Base-by-base conservation (phyloP, 2,888 invertebrate species). In the Dryococelus australis region DNA sequence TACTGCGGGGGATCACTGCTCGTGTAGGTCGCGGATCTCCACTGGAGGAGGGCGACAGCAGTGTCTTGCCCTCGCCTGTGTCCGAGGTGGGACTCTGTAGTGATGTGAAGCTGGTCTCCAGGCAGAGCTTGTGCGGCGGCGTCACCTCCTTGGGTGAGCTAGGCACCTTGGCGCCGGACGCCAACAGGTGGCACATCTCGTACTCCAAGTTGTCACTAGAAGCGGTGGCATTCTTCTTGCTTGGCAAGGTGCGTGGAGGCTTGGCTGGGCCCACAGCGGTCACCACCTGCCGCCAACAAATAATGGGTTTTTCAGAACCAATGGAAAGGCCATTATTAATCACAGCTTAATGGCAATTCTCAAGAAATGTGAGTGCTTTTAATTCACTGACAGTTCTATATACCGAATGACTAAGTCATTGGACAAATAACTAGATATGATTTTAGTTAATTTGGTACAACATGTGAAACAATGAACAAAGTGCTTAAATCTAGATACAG, bases 261-360 rank as follows among this genome's bases (percentile, higher is more conserved):
- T 97, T 97, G 88, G 95, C 95, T 89, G 97, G 97, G 85, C 97
- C 97, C 92, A 96, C 94, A 90, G 96, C 95, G 89, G 95, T 95
- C 95, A 96, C 94, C 95, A 96, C 96, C 96, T 96, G 92, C 88
- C 51, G 20, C 35, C 35, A 35, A 35, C 35, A 35, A 35, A 35
- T 35, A 35, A 35, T 35, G 35, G 1, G 35, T 35, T 35, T 35
- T 35, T 35, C 35, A 35, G 92, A 92, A 81, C 35, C 35, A 35
- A 35, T 4, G 4, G 35, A 35, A 4, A 4, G 35, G 35, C 35
- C 35, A 35, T 35, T 35, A 35, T 35, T 35, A 35, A 35, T 35
- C 35, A 35, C 35, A 35, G 35, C 1, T 35, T 35, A 35, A 35
- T 35, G 35, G 35, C 4, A 35, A 1, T 35, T 35, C 35, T 35